phyloP scores from a whole-genome alignment of 2,888 invertebrate species.

The Blastobasis adustella region DNA sequence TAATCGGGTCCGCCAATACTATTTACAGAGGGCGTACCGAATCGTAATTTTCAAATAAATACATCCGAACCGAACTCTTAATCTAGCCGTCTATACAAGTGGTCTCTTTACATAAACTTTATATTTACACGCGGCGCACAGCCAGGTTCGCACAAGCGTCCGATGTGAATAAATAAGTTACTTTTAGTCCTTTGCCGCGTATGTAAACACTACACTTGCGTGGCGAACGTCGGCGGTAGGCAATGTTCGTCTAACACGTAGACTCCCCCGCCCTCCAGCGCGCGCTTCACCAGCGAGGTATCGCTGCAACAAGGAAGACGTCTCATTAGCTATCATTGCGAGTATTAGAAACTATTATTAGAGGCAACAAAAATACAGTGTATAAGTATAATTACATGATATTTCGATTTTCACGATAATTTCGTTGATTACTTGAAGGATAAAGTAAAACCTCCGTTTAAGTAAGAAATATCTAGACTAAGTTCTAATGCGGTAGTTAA shows the following conservation, averaged over 20 bases:
- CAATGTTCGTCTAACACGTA: slow-evolving; percentile 87
- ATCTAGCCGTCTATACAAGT: slow-evolving; percentile 70
- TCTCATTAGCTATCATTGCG: not conserved
- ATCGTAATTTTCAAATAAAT: slow-evolving; percentile 63
- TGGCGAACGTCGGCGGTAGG: slow-evolving; percentile 82
- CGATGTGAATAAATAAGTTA: slow-evolving; percentile 62
- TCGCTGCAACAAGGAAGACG: slow-evolving; percentile 73
- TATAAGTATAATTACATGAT: too few relatives aligned
- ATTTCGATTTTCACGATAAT: too few relatives aligned
- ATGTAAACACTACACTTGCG: slow-evolving; percentile 80
- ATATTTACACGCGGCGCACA: slow-evolving; percentile 74
- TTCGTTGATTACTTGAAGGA: too few relatives aligned
- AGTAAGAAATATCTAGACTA: too few relatives aligned
- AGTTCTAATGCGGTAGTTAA: too few relatives aligned
- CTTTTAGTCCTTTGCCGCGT: slow-evolving; percentile 41
- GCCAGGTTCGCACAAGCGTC: slow-evolving; percentile 69
- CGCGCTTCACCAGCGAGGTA: slow-evolving; percentile 81
- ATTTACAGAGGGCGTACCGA: slow-evolving; percentile 62
- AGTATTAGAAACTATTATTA: too few relatives aligned
- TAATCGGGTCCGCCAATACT: slow-evolving; percentile 56
- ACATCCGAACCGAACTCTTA: slow-evolving; percentile 60
- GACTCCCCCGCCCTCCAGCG: slow-evolving; percentile 78
- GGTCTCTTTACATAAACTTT: slow-evolving; percentile 70
- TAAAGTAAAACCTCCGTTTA: too few relatives aligned
- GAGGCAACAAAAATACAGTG: too few relatives aligned